Evolutionary conservation across 2,888 invertebrate genomes (phyloP), one percentile per base, ranked within the genome.

Genomic region (Oasisia sp.): DNA sequence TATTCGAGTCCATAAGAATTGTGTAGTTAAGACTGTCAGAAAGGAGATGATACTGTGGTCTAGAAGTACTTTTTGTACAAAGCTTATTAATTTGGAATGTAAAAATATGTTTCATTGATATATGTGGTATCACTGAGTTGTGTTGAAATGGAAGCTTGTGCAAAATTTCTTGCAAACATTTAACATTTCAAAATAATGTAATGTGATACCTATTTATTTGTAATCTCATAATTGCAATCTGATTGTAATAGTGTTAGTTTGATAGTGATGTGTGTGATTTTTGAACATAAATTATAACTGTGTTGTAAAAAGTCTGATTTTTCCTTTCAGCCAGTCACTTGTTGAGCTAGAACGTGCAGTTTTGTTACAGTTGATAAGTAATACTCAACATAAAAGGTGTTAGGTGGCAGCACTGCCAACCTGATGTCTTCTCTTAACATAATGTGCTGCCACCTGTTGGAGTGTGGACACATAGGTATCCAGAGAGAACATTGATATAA

Each of bases 371-470:
- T 74, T 74, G 27, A 74, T 7, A 14, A 56, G 11, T 56, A 14
- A 11, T 14, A 56, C 56, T 56, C 56, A 38, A 38, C 38, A 38
- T 38, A 38, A 38, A 38, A 38, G 38, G 38, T 38, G 27, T 74
- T 74, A 74, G 74, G 27, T 74, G 74, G 74, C 74, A 74, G 74
- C 74, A 74, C 74, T 27, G 5, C 19, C 32, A 74, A 32, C 89
- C 90, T 12, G 19, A 32, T 32, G 8, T 0, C n/a, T 56, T 74
- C 7, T 74, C 27, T 74, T 5, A 74, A 74, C 19, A 74, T 2
- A 74, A 74, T 74, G 74, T 74, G 74, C 74, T 74, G 74, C 74
- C 74, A 27, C 74, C 74, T 74, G 74, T 74, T 74, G 74, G 74
- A 14, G 27, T 74, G 5, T n/a, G 5, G 74, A 27, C 7, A 27